Evolutionary conservation across 2,797 vertebrate genomes (phyloP).

Genomic region (Danio jaintianensis): DNA sequence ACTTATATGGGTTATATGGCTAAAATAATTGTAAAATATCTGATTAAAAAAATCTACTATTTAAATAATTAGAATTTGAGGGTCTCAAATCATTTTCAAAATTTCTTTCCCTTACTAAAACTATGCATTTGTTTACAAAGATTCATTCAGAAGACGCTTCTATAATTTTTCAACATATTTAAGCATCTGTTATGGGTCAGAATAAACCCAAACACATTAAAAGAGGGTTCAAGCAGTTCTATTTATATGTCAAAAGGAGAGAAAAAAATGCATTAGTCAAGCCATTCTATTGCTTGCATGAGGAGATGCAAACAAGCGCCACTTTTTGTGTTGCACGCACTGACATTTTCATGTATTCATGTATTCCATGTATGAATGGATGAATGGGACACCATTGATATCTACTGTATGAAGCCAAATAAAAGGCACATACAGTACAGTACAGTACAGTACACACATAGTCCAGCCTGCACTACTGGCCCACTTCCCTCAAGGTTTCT

Average conservation of each 20-base stretch:
- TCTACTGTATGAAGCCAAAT: background rate
- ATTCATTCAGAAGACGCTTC: too few species aligned
- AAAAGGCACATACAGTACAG: slow-evolving; percentile 6
- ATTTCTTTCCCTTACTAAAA: too few species aligned
- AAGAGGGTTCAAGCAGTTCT: background rate
- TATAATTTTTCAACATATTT: too few species aligned
- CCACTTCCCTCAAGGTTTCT: slow-evolving; percentile 29
- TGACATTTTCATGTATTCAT: too few species aligned
- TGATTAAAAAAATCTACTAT: too few species aligned
- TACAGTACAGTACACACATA: slow-evolving; percentile 6
- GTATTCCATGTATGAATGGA: slow-evolving; percentile 9
- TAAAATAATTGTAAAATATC: too few species aligned
- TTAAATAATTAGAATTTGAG: too few species aligned
- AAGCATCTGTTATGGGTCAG: too few species aligned
- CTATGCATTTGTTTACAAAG: too few species aligned
- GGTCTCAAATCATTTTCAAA: too few species aligned
- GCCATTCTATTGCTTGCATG: background rate
- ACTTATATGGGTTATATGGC: too few species aligned
- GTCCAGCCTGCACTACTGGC: slow-evolving; percentile 23
- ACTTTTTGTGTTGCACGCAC: background rate
- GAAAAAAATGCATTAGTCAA: background rate
- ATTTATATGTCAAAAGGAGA: background rate
- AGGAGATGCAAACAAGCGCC: background rate
- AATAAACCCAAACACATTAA: too few species aligned
- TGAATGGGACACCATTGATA: slow-evolving; percentile 8